These are phyloP conservation scores for Pao palembangensis DNA, from an alignment of 2,113 vertebrate genomes.

Conservation along the genomic window DNA sequence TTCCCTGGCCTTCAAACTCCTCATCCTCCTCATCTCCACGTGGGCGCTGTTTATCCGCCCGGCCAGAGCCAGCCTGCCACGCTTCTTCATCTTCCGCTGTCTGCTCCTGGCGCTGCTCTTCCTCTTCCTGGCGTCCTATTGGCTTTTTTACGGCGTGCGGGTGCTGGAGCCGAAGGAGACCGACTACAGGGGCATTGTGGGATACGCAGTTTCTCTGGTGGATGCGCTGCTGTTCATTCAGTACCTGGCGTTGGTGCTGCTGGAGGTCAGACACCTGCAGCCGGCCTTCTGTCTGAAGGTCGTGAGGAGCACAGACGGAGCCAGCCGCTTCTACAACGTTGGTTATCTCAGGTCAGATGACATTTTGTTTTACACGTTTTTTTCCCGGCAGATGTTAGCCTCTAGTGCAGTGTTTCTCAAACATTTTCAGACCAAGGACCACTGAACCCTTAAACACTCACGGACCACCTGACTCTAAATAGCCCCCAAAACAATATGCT, in stretches of 20 bases:
- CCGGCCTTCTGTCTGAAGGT: conserved; percentile 88
- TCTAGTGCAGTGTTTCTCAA: too few relatives aligned
- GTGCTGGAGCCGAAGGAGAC: conserved; percentile 82
- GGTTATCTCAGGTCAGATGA: conserved; percentile 83
- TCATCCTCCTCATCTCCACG: conserved; percentile 86
- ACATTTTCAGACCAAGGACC: too few relatives aligned
- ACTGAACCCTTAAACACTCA: too few relatives aligned
- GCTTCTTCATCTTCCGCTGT: conserved; percentile 82
- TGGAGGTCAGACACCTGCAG: conserved; percentile 87
- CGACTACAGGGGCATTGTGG: conserved; percentile 85
- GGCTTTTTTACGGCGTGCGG: conserved; percentile 87
- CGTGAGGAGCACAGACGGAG: conserved; percentile 83
- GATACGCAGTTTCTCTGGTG: conserved; percentile 85
- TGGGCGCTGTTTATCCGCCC: conserved; percentile 90
- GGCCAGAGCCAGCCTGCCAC: conserved; percentile 80
- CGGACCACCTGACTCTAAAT: too few relatives aligned
- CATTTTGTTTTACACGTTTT: too few relatives aligned
- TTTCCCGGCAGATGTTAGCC: too few relatives aligned
- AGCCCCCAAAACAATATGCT: too few relatives aligned
- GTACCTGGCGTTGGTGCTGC: conserved; percentile 85
- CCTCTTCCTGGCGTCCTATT: conserved; percentile 86
- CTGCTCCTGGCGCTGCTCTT: conserved; percentile 88
- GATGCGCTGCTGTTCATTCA: conserved; percentile 90
- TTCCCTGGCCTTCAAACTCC: conserved; percentile 90
- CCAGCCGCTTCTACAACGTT: conserved; percentile 86